Evolutionary conservation across 2,888 invertebrate genomes (phyloP).

Genomic region (Drosophila nigritarsus): DNA sequence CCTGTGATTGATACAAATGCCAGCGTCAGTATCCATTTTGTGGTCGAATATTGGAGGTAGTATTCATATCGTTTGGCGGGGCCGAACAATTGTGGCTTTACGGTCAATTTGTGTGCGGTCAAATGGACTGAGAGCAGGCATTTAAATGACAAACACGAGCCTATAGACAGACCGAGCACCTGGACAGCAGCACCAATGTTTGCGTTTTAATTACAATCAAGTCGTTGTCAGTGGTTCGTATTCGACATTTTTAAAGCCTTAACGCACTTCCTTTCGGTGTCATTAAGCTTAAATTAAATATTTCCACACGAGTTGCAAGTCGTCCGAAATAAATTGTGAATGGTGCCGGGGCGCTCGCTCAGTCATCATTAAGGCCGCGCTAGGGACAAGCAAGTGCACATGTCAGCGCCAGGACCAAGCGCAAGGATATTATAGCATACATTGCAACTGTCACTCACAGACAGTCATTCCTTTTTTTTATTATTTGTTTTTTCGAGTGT

Average conservation of each 20-base stretch:
- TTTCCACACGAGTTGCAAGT: constrained; percentile 72
- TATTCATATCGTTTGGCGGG: constrained; percentile 44
- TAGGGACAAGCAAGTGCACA: constrained; percentile 82
- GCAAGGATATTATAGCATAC: constrained; percentile 76
- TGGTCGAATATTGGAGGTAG: constrained; percentile 68
- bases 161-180: constrained; percentile 44
- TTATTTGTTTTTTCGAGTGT: background rate
- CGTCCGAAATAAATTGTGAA: constrained; percentile 72
- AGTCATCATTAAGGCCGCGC: constrained; percentile 82
- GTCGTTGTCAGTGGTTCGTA: constrained; percentile 37
- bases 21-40: constrained; percentile 58
- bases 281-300: constrained; percentile 80
- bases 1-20: constrained; percentile 76
- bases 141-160: constrained; percentile 73
- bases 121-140: constrained; percentile 25
- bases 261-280: constrained; percentile 71
- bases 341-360: constrained; percentile 55
- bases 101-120: constrained; percentile 66
- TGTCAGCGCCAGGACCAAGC: constrained; percentile 74
- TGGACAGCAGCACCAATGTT: constrained; percentile 48
- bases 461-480: constrained; percentile 14
- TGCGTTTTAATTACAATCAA: constrained; percentile 77
- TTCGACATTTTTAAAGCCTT: constrained; percentile 62
- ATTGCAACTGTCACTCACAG: constrained; percentile 76
- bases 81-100: constrained; percentile 72